Evolutionary conservation across 2,888 invertebrate species (phyloP), one percentile per base, ranked within the genome.

Genomic region (Mesorhabditis sp.): DNA sequence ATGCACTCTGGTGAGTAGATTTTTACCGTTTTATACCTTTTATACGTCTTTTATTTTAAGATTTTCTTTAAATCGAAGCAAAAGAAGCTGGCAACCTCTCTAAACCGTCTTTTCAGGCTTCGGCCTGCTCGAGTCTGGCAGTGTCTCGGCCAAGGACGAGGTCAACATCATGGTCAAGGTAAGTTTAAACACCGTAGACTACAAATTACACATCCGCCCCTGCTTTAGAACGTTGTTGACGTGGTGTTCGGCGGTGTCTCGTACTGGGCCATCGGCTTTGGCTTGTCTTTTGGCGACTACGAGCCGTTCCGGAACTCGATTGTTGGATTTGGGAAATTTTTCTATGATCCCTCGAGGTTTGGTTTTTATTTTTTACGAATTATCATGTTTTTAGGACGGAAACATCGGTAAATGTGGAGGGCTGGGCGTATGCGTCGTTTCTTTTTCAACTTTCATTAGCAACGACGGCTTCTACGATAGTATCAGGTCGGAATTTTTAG

Each of bases 191-290:
- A n/a, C 10, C 7, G n/a, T 13, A 50, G 58, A 13, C 7, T 50
- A 10, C n/a, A n/a, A 50, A 50, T 50, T n/a, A 50, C 10, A 50
- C n/a, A 10, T 50, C 7, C 58, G n/a, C 58, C n/a, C n/a, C n/a
- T 50, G 10, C n/a, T 50, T 50, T 50, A 50, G 87, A 91, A 94
- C 0, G 80, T 80, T 64, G 78, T 83, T 28, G 95, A 95, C 82
- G 93, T 95, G 67, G 92, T 93, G 0, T 89, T 95, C 41, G 95
- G 95, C 4, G 95, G 93, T 72, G 86, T 93, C 13, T 93, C 94
- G 0, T 95, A 95, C 87, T 96, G 95, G 95, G 90, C 93, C 58
- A 93, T 95, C 85, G 95, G 95, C 0, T 95, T 92, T 86, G 94
- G 93, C 0, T 89, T 95, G 87, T 50, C 72, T 13, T 80, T 76